Percentiles rank a stretch among this genome's conserved stretches.
These are phyloP conservation scores for Leguminivora glycinivorella DNA, from an alignment of 1,140 invertebrate genomes.

Conservation along the genomic window DNA sequence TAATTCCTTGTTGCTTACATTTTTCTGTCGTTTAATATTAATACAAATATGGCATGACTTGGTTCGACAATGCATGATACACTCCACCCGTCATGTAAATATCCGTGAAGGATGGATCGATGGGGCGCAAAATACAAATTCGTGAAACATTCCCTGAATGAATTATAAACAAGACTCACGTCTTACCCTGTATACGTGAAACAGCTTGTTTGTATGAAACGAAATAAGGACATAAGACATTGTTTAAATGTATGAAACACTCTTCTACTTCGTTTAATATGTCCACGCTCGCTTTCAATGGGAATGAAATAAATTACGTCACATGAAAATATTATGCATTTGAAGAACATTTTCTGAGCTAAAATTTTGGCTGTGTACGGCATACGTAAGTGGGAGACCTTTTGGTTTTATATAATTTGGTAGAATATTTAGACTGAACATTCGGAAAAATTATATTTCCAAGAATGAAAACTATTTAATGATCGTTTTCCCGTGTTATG, in stretches of 20 bases:
- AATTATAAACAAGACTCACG: slow-evolving; percentile 46
- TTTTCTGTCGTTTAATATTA: not conserved
- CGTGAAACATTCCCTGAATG: slow-evolving; percentile 44
- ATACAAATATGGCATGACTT: not conserved
- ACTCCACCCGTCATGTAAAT: not conserved
- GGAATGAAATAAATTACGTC: slow-evolving; percentile 25
- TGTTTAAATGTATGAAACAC: not conserved
- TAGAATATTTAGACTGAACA: no score
- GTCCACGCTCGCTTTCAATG: slow-evolving; percentile 13
- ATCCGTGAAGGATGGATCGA: slow-evolving; percentile 6
- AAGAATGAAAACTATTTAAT: no score
- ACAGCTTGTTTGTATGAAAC: not conserved
- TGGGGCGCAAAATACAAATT: slow-evolving; percentile 43
- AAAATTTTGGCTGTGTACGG: not conserved
- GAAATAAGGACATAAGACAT: not conserved
- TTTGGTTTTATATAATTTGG: no score
- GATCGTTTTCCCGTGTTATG: no score
- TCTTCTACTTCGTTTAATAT: slow-evolving; percentile 15
- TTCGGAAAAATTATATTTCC: no score
- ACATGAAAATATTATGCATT: slow-evolving; percentile 19
- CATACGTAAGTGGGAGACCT: not conserved
- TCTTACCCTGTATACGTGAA: slow-evolving; percentile 5
- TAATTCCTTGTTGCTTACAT: not conserved
- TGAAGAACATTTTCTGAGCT: not conserved
- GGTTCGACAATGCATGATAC: not conserved